Base-by-base conservation (phyloP, 2,797 vertebrate species). In the Urosaurus nigricauda region DNA sequence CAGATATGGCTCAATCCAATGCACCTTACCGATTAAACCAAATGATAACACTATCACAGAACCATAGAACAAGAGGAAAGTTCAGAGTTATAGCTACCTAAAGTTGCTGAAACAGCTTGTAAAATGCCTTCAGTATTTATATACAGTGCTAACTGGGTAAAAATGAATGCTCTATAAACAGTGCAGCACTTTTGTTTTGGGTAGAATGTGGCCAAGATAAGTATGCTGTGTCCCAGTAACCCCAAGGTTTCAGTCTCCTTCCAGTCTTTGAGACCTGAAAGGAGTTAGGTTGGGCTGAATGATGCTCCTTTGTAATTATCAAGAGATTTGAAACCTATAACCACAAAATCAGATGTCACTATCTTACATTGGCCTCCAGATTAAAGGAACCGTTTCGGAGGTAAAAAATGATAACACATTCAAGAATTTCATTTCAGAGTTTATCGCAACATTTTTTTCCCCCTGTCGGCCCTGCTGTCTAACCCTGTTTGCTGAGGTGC, bases 401-500 rank as follows among this genome's bases (percentile, higher is more conserved):
- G 63, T 81, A 85, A 81, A 83, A 40, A 53, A 32, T 83, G 74
- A 80, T 85, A 73, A 83, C 87, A 85, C 29, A 7, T 8, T 7
- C 26, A 84, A 89, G 92, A 92, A 94, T 94, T 94, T 88, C 75
- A 84, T 94, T 94, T 96, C 51, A 32, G 86, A 94, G 90, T 90
- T 94, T 86, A 90, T 92, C 90, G 83, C 93, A 91, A 92, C 87
- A 89, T 95, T 94, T 96, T 92, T 94, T 96, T 92, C 84, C 92
- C 94, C 82, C 88, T 75, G 65, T 95, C 87, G 94, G 94, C 95
- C 91, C 94, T 26, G 87, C 95, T 96, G 94, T 95, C 95, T 92
- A 94, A 92, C 95, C 95, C 95, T 97, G 95, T 98, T 98, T 98
- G 97, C 95, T 79, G 92, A 97, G 95, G 97, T 97, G 96, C 93